A percentile compares a stretch with the other conserved stretches of the same genome.
Conservation (phyloP, 2,797 vertebrate genomes). For the Dicrostonyx torquatus region DNA sequence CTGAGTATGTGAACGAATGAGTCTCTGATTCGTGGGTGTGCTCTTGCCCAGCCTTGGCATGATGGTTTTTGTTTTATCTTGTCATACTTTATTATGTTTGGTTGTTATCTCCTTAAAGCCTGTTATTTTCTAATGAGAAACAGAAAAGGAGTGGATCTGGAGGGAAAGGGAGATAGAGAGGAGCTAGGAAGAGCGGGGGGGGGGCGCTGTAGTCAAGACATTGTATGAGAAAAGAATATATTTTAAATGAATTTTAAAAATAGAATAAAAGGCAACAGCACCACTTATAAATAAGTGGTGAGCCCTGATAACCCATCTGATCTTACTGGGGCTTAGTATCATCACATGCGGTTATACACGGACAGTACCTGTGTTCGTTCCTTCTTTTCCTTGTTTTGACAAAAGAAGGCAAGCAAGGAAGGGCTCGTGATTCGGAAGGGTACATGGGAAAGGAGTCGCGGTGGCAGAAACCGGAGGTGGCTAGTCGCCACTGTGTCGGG, state of each 20-base stretch:
- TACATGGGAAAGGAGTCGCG: not conserved
- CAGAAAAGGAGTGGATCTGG: too few relatives aligned
- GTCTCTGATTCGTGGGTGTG: not conserved
- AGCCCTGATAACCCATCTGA: not conserved
- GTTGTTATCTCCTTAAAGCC: not conserved
- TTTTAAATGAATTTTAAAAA: not conserved
- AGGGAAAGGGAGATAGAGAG: too few relatives aligned
- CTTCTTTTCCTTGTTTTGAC: not conserved
- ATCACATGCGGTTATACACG: not conserved
- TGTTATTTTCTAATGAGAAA: too few relatives aligned
- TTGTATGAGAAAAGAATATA: not conserved
- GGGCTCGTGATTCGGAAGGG: not conserved
- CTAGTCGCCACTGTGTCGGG: not conserved
- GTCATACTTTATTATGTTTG: not conserved
- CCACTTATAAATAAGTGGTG: not conserved
- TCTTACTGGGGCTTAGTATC: conserved; percentile 3
- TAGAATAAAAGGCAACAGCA: not conserved
- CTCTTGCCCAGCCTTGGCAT: not conserved
- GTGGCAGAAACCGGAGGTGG: not conserved
- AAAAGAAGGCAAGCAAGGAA: not conserved
- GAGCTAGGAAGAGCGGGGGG: not conserved
- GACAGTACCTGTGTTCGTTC: not conserved
- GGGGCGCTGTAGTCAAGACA: not conserved
- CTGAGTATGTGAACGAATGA: not conserved
- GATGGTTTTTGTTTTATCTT: not conserved